A percentile compares a stretch with the other conserved stretches of the same genome.
Evolutionary conservation across 2,888 invertebrate species (phyloP).

Genomic region (Diabrotica balteata): DNA sequence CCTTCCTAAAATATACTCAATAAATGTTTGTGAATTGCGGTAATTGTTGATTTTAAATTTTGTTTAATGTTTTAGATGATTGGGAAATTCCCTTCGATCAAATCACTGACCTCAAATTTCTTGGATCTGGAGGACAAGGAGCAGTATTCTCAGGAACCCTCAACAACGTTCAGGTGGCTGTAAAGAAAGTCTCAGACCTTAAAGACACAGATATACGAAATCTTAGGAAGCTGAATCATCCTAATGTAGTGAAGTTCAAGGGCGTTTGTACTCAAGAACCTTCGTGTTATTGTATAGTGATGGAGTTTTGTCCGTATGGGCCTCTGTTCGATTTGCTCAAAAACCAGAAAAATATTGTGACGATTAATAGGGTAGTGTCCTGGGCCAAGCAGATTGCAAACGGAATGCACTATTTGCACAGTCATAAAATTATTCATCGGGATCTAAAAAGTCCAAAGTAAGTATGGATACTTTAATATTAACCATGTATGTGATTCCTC

Average conservation of each 20-base stretch:
- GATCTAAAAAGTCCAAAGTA: conserved; percentile 99
- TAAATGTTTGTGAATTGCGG: too few relatives aligned
- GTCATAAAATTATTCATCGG: conserved; percentile 95
- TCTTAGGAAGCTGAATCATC: conserved; percentile 89
- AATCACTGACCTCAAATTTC: conserved; percentile 86
- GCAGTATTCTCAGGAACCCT: conserved; percentile 90
- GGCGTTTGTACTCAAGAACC: conserved; percentile 89
- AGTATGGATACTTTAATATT: conserved; percentile 57
- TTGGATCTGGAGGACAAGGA: conserved; percentile 96
- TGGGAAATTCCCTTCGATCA: conserved; percentile 96
- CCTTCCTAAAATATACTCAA: too few relatives aligned
- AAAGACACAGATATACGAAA: conserved; percentile 94
- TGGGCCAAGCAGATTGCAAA: conserved; percentile 96
- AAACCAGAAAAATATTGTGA: conserved; percentile 81
- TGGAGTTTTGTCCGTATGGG: conserved; percentile 98
- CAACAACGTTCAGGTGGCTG: conserved; percentile 86
- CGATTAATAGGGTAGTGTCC: conserved; percentile 84
- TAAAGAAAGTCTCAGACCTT: conserved; percentile 93
- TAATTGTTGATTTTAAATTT: too few relatives aligned
- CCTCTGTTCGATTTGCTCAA: conserved; percentile 90
- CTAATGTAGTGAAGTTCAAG: conserved; percentile 91
- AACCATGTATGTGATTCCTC: too few relatives aligned
- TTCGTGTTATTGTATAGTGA: conserved; percentile 93
- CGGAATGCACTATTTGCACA: conserved; percentile 96
- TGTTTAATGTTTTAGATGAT: conserved; percentile 67